Evolutionary conservation across 2,113 vertebrate species (phyloP).

Genomic region (Podarcis muralis): DNA sequence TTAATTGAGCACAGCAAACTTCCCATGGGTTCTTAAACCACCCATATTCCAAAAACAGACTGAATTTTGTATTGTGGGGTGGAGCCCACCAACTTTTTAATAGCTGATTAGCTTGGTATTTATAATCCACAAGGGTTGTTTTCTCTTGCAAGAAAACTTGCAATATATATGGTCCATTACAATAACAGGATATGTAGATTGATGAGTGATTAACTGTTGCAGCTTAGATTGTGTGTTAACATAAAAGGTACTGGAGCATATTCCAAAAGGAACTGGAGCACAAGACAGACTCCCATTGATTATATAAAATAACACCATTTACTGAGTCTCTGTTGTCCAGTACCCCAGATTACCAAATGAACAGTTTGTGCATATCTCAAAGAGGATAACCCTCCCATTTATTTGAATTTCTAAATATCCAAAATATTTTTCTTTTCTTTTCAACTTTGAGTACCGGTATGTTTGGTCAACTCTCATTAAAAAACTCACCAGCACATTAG

Average conservation of each 20-base stretch:
- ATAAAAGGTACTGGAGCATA: background rate
- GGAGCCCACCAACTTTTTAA: background rate
- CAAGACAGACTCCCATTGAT: background rate
- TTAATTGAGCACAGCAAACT: rapidly evolving
- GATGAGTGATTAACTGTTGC: background rate
- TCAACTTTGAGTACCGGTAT: background rate
- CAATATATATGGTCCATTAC: background rate
- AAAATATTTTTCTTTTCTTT: background rate
- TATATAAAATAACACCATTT: background rate
- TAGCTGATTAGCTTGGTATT: background rate
- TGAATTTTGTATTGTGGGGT: background rate
- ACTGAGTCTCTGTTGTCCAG: background rate
- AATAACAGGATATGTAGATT: background rate
- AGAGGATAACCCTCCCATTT: background rate
- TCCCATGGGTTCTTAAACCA: background rate
- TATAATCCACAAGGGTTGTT: background rate
- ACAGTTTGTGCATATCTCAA: background rate
- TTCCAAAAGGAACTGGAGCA: background rate
- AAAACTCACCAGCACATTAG: background rate
- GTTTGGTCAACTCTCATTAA: background rate
- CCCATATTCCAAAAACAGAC: background rate
- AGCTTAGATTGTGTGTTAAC: background rate
- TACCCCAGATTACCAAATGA: background rate
- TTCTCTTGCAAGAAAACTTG: background rate
- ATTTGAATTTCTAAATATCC: background rate